Evolutionary conservation across 2,888 invertebrate genomes (phyloP).

Genomic region (Callimorpha dominula): DNA sequence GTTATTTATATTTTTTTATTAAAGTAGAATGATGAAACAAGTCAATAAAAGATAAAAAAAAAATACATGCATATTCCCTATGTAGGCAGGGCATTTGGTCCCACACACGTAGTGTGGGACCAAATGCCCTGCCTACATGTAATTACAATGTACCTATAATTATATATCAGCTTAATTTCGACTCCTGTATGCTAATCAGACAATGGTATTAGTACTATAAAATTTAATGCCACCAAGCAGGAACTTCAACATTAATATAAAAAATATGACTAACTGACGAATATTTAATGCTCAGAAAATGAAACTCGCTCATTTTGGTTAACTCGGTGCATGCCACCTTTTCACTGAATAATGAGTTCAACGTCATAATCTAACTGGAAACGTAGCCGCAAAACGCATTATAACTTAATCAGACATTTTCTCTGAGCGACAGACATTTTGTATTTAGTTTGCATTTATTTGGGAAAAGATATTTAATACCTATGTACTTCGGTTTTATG

Average conservation of each 20-base stretch:
- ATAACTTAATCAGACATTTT: constrained; percentile 24
- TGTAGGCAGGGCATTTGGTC: too few species aligned
- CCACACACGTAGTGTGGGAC: too few species aligned
- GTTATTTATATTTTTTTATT: too few species aligned
- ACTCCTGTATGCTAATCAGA: too few species aligned
- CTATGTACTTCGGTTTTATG: neutral
- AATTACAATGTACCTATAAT: too few species aligned
- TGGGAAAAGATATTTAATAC: constrained; percentile 5
- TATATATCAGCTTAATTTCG: too few species aligned
- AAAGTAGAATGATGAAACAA: too few species aligned
- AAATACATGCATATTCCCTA: too few species aligned
- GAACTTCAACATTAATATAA: neutral
- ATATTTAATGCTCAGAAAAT: neutral
- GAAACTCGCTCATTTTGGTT: neutral
- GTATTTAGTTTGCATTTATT: constrained; percentile 17
- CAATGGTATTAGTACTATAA: neutral
- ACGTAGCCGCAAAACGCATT: constrained; percentile 15
- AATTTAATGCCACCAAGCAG: neutral
- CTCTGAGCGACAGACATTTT: constrained; percentile 17
- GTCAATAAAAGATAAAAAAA: too few species aligned
- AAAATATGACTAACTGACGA: neutral
- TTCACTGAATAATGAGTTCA: constrained; percentile 16
- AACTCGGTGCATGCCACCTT: neutral
- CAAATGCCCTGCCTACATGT: too few species aligned
- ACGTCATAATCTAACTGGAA: constrained; percentile 15